Base-by-base conservation (phyloP, 1,140 invertebrate species). In the Zophobas morio region DNA sequence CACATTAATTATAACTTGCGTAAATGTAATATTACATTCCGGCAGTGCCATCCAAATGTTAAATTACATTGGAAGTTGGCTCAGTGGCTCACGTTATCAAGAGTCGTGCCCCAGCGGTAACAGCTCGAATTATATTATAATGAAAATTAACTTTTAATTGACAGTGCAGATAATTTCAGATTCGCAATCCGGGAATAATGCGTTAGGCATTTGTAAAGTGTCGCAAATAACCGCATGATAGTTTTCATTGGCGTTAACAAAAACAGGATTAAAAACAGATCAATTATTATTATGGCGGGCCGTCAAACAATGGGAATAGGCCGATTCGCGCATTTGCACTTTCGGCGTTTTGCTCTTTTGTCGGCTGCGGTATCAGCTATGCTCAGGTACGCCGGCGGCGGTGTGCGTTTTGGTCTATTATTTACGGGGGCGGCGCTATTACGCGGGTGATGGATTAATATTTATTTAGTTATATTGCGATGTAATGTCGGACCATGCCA, bases 101-200 rank as follows among this genome's bases (percentile, higher is more conserved):
- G 75, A 53, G 53, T 66, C 49, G 63, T 40, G 70, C 37, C 54
- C 53, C 71, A 73, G 72, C 56, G 49, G 77, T 78, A 47, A 74
- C 77, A 57, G 70, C 76, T 70, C 73, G 76, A 77, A 82, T 80
- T 79, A 82, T 80, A 82, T 80, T 79, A 80, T 81, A 82, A 81
- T 81, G 78, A 81, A 81, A 81, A 80, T 81, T 81, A 82, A 81
- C 78, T 82, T 82, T 82, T 82, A 81, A 82, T 82, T 82, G 81
- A 81, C 77, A 78, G 70, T 70, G 73, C 76, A 46, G 70, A 74
- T 78, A 74, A 80, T 80, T 80, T 80, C 57, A 72, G 74, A 78
- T 78, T 76, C 75, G 74, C 74, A 75, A 76, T 74, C 74, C 53
- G 70, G 46, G 72, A 77, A 79, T 76, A 77, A 77, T 77, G 71